Conservation (phyloP, 2,797 vertebrate species). For the Leptoclinus maculatus region DNA sequence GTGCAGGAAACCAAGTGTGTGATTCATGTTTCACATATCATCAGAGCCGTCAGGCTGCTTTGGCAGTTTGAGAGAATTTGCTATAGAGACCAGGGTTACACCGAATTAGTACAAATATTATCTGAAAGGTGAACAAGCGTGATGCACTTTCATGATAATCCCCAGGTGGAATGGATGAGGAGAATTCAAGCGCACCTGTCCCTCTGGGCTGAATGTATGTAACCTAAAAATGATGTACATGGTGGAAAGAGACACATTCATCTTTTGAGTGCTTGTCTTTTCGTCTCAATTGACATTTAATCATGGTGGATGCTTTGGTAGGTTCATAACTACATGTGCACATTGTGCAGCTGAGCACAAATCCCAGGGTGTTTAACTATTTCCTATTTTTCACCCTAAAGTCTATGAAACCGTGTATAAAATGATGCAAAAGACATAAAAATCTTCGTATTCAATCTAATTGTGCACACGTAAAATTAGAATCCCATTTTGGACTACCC, state of each 20-base stretch:
- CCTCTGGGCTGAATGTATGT: slow-evolving; percentile 21
- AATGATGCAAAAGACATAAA: background rate
- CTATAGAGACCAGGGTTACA: slow-evolving; percentile 30
- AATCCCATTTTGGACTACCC: slow-evolving; percentile 4
- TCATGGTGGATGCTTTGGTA: slow-evolving; percentile 1
- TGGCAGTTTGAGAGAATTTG: slow-evolving; percentile 48
- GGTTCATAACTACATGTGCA: background rate
- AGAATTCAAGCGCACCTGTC: slow-evolving; percentile 37
- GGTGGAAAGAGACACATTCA: background rate
- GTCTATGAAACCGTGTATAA: background rate
- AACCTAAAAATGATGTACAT: slow-evolving; percentile 2
- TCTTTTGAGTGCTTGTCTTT: slow-evolving; percentile 5
- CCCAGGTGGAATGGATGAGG: slow-evolving; percentile 32
- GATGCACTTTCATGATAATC: slow-evolving; percentile 39
- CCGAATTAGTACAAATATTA: slow-evolving; percentile 50
- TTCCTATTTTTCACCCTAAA: background rate
- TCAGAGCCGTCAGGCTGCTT: slow-evolving; percentile 49
- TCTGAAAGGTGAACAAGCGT: slow-evolving; percentile 51
- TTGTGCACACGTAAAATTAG: background rate
- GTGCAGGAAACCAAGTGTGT: background rate
- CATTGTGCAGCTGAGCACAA: slow-evolving; percentile 13
- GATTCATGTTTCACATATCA: slow-evolving; percentile 25
- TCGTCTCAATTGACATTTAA: slow-evolving; percentile 19
- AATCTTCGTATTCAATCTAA: slow-evolving; percentile 5
- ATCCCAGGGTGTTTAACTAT: background rate